Percentiles rank a stretch among this genome's conserved stretches.
phyloP scores from a whole-genome alignment of 2,113 vertebrate species.

The Deroptyus accipitrinus region DNA sequence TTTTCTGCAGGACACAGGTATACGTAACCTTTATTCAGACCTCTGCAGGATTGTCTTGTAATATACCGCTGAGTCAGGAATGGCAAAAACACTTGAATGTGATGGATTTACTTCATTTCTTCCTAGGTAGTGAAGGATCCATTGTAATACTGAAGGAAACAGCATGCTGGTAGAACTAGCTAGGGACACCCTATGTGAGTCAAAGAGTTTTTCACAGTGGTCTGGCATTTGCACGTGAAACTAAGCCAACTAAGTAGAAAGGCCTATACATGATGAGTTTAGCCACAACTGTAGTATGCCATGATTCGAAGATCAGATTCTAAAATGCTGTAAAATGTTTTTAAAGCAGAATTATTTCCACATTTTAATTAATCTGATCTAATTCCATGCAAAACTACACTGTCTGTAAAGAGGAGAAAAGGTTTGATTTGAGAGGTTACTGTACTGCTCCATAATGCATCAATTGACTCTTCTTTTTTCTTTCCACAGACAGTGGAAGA shows the following conservation, averaged over 20 bases:
- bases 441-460: background rate
- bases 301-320: background rate
- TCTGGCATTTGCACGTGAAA: background rate
- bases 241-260: background rate
- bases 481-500: conserved; percentile 89
- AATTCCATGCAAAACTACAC: background rate
- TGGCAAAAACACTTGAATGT: background rate
- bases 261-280: background rate
- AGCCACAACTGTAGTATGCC: background rate
- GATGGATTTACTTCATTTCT: background rate
- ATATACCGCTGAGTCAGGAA: background rate
- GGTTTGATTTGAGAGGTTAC: background rate
- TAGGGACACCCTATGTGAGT: accelerated
- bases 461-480: background rate
- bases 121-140: background rate
- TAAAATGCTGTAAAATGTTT: background rate
- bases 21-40: background rate
- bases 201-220: background rate
- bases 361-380: background rate
- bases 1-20: background rate
- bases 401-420: background rate
- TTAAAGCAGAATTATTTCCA: background rate
- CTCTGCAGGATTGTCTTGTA: background rate
- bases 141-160: background rate
- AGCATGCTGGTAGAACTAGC: background rate